Base-by-base conservation (phyloP, 1,140 invertebrate genomes). In the Anoplophora glabripennis region DNA sequence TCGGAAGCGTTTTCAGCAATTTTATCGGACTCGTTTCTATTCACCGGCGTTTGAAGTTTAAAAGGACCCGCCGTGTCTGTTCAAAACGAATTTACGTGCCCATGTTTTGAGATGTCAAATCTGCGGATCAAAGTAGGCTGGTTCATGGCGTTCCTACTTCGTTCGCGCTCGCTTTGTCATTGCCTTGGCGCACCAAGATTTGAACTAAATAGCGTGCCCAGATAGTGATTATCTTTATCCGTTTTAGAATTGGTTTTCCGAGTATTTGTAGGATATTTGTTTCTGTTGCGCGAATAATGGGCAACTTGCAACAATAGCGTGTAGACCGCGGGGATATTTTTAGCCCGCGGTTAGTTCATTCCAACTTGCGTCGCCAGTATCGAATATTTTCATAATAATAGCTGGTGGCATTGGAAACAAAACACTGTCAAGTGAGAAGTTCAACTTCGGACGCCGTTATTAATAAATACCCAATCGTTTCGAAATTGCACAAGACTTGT, bases 21-120 rank as follows among this genome's bases (percentile, higher is more conserved):
- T 28, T 53, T 42, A 28, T 28, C 21, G 3, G 21, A 28, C 5
- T 28, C 46, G 38, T 7, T 17, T 41, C 7, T 17, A 15, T n/a
- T 17, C n/a, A 15, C 38, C 15, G 7, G n/a, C 2, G 15, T n/a
- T 41, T 2, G 4, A 2, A 15, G 15, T 41, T 41, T 41, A 41
- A 41, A 12, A 12, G n/a, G 38, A 7, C 38, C 38, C n/a, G 38
- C 38, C 38, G 15, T n/a, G 12, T 36, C 35, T 7, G 11, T 52
- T 35, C 18, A 52, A 53, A 53, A 7, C 7, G 3, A 40, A 48
- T 53, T 40, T 17, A 28, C 41, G 28, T 17, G 12, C 35, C 44
- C 57, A 59, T 59, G 49, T 55, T 60, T 55, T 28, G 51, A 37
- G 44, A 60, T 53, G 52, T 54, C 44, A 40, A 49, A 36, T 60